phyloP scores from a whole-genome alignment of 2,113 vertebrate species.

The Anoplopoma fimbria region DNA sequence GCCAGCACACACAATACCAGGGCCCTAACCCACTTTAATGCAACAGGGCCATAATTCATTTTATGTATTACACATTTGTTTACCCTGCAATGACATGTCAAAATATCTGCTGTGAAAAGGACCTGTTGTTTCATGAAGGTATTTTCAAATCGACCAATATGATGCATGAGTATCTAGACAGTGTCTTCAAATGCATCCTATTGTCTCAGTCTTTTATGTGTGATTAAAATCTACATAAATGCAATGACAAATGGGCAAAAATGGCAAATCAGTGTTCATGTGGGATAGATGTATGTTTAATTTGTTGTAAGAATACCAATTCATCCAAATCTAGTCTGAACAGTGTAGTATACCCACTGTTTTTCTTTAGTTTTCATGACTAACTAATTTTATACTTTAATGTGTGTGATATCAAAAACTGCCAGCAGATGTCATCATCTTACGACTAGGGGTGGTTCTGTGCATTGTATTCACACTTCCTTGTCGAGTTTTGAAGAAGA shows the following conservation, averaged over 20 bases:
- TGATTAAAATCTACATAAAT: no score
- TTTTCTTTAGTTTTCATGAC: neutral
- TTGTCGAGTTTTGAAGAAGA: no score
- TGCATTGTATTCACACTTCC: no score
- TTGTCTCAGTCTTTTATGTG: neutral
- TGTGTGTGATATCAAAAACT: neutral
- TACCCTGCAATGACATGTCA: neutral
- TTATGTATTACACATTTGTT: neutral
- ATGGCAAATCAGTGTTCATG: neutral
- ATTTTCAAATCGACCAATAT: neutral
- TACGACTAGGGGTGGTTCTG: no score
- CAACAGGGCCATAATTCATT: neutral
- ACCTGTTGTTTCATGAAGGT: neutral
- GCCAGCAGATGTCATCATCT: neutral
- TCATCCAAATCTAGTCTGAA: neutral
- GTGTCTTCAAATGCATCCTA: neutral
- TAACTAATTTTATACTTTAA: neutral
- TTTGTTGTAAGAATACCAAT: neutral
- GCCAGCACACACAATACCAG: no score
- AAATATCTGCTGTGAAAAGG: neutral
- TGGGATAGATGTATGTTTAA: neutral
- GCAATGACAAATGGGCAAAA: neutral
- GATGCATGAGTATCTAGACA: neutral
- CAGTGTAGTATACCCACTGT: neutral
- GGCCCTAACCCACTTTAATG: no score